Evolutionary conservation across 1,140 invertebrate genomes (phyloP), one percentile per base, ranked within the genome.

Genomic region (Papilio polytes): DNA sequence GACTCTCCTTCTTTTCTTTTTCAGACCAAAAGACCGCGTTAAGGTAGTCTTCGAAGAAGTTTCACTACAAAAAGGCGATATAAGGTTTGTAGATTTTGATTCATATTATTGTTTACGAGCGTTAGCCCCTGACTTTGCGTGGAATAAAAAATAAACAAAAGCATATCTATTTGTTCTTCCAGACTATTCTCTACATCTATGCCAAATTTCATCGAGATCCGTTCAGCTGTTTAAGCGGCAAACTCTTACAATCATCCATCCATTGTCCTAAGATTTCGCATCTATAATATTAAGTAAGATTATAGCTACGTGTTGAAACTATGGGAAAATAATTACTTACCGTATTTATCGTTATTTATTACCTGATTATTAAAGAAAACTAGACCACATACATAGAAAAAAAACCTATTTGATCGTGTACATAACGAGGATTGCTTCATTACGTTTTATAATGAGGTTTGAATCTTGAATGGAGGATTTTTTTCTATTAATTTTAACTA

Each of bases 31-130:
- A 89, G 96, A 97, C 88, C 94, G 96, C 81, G 96, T 97, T 82
- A 95, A 96, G 83, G 88, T 97, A 73, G 95, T 97, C 10, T 97
- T 97, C 86, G 96, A 97, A 89, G 96, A 97, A 91, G 93, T 97
- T 78, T 96, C 96, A 76, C 89, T 97, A 74, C 96, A 97, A 87
- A 96, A 96, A 91, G 96, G 96, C 31, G 96, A 97, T 83, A 87
- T 96, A 36, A 97, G 96, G 96, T 97, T 84, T 95, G 95, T 88
- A 85, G 44, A 74, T 77, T n/a, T 70, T 66, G 9, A 70, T 36
- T 59, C 6, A 56, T 53, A 46, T 80, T 79, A 20, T 26, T 51
- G 3, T 44, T 70, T 70, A 31, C 36, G 13, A 48, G 6, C 36
- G 7, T 41, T 41, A 6, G 36, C 36, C 6, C 7, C 7, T 4